Evolutionary conservation across 2,113 vertebrate species (phyloP), one percentile per base, ranked within the genome.

Genomic region (Heliornis fulica): DNA sequence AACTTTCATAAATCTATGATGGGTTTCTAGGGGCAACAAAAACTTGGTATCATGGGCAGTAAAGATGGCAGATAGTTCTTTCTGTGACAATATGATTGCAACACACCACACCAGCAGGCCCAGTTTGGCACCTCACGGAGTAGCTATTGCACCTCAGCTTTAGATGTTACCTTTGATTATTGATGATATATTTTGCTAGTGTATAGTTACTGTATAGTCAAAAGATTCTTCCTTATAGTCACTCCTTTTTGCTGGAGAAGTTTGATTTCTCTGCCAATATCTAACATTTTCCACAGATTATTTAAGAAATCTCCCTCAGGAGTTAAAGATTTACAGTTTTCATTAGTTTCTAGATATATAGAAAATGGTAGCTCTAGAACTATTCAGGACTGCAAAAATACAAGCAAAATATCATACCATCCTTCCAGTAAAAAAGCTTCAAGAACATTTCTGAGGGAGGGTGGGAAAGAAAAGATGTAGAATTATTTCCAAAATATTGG

Each of bases 261-360:
- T 88, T 90, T 87, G 50, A 48, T 48, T 61, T 36, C 61, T 65
- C 64, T 88, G 50, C 40, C 50, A 74, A 84, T 77, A 40, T 53
- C 26, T 40, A 38, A 28, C 60, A 26, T 78, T 85, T 86, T 57
- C 29, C 31, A 29, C 5, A 65, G 64, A 32, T 84, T 48, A 69
- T 18, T 32, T 74, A 56, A 87, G 72, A 69, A 41, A 57, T 46
- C 8, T 74, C 20, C 38, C 34, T 77, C 5, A 18, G 29, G 48
- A 83, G 54, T 83, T 63, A 59, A 40, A 83, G 74, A 68, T 7
- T 69, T 50, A 57, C 5, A 50, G 75, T 41, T 59, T 75, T 69
- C 48, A 20, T 50, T 54, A 34, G 12, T 38, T 74, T 61, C 8
- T 56, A 22, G n/a, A n/a, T 22, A 14, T 40, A 12, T 34, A 34